phyloP scores from a whole-genome alignment of 35 echinoderm and acorn worm genomes.

The Amphiura filiformis region DNA sequence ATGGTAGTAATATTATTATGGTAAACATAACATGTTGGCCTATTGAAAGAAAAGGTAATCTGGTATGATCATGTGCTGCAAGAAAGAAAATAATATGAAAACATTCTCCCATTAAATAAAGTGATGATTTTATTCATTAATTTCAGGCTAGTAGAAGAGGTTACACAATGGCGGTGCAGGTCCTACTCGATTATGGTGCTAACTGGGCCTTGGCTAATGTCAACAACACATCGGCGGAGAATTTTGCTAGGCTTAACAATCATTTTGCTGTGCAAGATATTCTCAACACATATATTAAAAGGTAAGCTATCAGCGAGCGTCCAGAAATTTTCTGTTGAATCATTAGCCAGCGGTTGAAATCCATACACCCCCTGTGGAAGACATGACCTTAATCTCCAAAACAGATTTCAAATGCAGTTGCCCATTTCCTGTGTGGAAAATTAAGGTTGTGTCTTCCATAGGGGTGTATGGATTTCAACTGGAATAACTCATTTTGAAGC shows the following conservation, averaged over 20 bases:
- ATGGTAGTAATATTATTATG: neutral
- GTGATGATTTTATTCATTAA: neutral
- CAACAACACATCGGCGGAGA: constrained; percentile 43
- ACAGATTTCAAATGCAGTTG: no score
- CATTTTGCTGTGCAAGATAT: constrained; percentile 56
- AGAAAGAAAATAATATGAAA: no score
- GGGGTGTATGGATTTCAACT: no score
- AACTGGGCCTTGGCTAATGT: constrained; percentile 68
- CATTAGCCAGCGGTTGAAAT: no score
- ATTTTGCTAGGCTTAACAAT: constrained; percentile 66
- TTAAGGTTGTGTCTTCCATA: no score
- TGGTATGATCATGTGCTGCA: no score
- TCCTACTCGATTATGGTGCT: constrained; percentile 74
- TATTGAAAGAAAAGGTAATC: neutral
- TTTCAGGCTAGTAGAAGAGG: constrained; percentile 70
- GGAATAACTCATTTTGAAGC: no score
- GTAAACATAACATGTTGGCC: neutral
- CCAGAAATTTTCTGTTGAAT: no score
- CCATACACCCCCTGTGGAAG: no score
- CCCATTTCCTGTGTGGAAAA: no score
- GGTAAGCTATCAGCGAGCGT: neutral
- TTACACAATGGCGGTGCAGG: constrained; percentile 61
- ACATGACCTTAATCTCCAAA: no score
- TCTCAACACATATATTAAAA: neutral
- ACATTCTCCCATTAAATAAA: no score